Base-by-base conservation (phyloP, 2,888 invertebrate species). In the Xanthostigma xanthostigma region DNA sequence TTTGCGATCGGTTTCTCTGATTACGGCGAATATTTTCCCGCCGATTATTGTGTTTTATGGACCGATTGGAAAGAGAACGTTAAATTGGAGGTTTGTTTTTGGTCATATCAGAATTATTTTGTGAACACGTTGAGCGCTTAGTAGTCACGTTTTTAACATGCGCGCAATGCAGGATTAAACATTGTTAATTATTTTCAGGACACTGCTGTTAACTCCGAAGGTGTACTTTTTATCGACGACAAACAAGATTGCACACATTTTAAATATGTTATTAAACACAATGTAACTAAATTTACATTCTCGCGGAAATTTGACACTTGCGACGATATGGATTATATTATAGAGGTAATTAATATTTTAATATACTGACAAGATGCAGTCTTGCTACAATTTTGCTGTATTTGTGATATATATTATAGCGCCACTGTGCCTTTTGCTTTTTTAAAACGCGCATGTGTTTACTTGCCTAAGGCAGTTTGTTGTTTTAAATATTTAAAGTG, bases 1-100 rank as follows among this genome's bases (percentile, higher is more conserved):
- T 81, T 92, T 58, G 89, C 84, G 1, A 60, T 92, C 44, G 92
- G 92, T 36, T 92, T 91, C 68, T 92, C 92, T 1, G 79, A 88
- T 59, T 76, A 84, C 50, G 92, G 92, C 1, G 74, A 79, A 42
- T 59, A 76, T 3, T 74, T 74, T 51, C 77, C 79, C 40, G 85
- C 89, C 0, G 92, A 93, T 67, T 78, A 87, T 51, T 92, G 91
- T 59, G 68, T 91, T 42, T 70, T 88, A 49, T 88, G 88, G 83
- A 75, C 76, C 44, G 80, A 85, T 60, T 79, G 80, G 70, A 75
- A 73, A 56, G 75, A 75, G 27, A 67, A 66, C 50, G 66, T 74
- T 37, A 73, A 76, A 50, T 64, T 79, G 49, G 67, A 76, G 65
- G 79, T 78, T 62, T 61, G 51, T 45, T 41, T 14, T 37, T 12